Percentiles rank a stretch among this genome's conserved stretches.
These are phyloP conservation scores for Mylabris phalerata DNA, from an alignment of 1,140 invertebrate genomes.

Conservation along the genomic window DNA sequence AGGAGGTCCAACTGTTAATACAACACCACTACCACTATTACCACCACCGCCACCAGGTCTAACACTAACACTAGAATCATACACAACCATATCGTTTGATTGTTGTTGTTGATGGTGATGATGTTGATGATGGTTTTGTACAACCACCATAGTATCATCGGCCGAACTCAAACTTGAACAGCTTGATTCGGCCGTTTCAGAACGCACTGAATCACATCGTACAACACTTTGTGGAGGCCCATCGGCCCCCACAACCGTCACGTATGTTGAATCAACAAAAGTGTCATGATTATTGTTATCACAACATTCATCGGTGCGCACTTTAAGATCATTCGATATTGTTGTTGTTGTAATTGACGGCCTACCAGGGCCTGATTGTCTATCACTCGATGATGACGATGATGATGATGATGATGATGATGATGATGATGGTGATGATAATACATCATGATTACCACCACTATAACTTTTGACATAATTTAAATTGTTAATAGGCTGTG, in stretches of 20 bases:
- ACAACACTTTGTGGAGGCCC: conserved; percentile 28
- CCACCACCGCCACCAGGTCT: conserved; percentile 23
- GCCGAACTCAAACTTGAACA: conserved; percentile 44
- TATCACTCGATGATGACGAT: conserved; percentile 16
- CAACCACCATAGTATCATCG: conserved; percentile 35
- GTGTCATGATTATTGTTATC: conserved; percentile 22
- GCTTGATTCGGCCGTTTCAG: conserved; percentile 44
- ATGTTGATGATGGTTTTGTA: conserved; percentile 22
- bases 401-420: conserved; percentile 1
- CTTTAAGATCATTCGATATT: conserved; percentile 15
- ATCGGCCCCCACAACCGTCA: conserved; percentile 35
- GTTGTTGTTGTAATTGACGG: conserved; percentile 1
- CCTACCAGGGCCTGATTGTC: conserved; percentile 27
- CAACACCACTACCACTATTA: conserved; percentile 19
- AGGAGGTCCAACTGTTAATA: conserved; percentile 32
- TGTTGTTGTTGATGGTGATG: conserved; percentile 1
- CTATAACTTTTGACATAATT: conserved; percentile 29
- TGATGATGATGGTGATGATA: conserved; percentile 3
- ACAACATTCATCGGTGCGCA: conserved; percentile 27
- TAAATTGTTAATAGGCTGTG: conserved; percentile 24
- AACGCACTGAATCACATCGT: conserved; percentile 44
- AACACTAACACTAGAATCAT: conserved; percentile 39
- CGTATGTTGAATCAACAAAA: conserved; percentile 32
- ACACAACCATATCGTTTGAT: conserved; percentile 38
- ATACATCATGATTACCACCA: conserved; percentile 21